Evolutionary conservation across 2,113 vertebrate species (phyloP).

Genomic region (Zosterops lateralis): DNA sequence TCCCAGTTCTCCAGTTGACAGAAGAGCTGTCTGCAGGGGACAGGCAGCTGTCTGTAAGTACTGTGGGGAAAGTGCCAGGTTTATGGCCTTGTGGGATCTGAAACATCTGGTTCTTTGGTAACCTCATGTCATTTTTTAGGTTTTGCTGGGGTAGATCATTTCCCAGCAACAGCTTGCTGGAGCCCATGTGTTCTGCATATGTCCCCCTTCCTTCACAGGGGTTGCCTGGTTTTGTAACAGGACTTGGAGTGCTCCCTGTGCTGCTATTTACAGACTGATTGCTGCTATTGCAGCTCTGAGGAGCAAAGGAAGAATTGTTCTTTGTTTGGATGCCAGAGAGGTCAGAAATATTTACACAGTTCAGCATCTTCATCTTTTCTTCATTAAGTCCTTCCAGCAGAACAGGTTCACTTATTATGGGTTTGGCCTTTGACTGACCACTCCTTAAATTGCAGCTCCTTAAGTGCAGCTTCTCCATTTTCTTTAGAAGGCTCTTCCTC

Average conservation of each 20-base stretch:
- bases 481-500: conserved; percentile 78
- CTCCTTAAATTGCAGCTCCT: conserved; percentile 61
- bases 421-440: conserved; percentile 30
- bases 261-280: conserved; percentile 79
- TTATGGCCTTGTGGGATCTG: conserved; percentile 83
- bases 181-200: conserved; percentile 3
- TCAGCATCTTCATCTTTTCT: conserved; percentile 69
- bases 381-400: conserved; percentile 71
- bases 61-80: conserved; percentile 85
- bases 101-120: conserved; percentile 71
- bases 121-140: conserved; percentile 53
- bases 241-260: conserved; percentile 72
- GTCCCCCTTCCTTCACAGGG: conserved; percentile 8
- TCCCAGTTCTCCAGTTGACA: conserved; percentile 85
- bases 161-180: conserved; percentile 32
- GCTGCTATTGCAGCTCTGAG: conserved; percentile 64
- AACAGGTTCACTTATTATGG: conserved; percentile 70
- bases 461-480: conserved; percentile 84
- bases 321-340: conserved; percentile 36
- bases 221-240: conserved; percentile 28
- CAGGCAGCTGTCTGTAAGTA: conserved; percentile 69
- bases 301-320: conserved; percentile 64
- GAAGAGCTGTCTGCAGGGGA: conserved; percentile 65
- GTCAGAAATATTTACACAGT: conserved; percentile 69
- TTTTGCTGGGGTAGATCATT: conserved; percentile 29